Percentiles rank a stretch among this genome's conserved stretches.
Conservation (phyloP, 2,797 vertebrate species). For the Microtus agrestis region DNA sequence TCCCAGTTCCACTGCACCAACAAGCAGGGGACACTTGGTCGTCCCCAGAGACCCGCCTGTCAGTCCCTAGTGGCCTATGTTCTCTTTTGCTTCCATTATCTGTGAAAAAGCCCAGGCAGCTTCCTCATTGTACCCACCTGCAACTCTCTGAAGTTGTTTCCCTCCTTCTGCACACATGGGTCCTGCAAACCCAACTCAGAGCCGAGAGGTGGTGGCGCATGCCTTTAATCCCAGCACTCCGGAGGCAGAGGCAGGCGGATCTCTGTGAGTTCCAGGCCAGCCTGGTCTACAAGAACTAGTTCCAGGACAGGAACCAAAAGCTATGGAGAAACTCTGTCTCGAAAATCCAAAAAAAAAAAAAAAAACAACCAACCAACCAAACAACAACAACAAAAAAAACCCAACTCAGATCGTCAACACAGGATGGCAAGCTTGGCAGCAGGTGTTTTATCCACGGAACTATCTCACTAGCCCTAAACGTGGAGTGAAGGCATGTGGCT, state of each 20-base stretch:
- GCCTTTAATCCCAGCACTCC: no score
- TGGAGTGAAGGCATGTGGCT: background rate
- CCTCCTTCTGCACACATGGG: background rate
- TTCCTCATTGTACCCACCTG: background rate
- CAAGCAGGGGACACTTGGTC: background rate
- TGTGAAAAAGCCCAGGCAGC: background rate
- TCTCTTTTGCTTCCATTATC: conserved; percentile 22
- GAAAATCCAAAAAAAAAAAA: no score
- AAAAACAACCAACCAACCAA: no score
- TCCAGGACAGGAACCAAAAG: no score
- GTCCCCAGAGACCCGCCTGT: background rate
- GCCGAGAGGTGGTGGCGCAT: no score
- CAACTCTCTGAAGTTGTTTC: background rate
- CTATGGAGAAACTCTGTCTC: no score
- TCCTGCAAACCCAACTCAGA: no score
- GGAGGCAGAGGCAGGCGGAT: no score
- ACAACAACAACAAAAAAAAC: no score
- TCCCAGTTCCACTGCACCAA: background rate
- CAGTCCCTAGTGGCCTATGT: background rate
- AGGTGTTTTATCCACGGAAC: background rate
- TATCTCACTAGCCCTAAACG: background rate
- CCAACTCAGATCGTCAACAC: background rate
- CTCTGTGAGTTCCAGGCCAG: no score
- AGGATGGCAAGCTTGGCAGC: background rate
- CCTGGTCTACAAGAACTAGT: no score